Evolutionary conservation across 2,888 invertebrate species (phyloP).

Genomic region (Notodonta dromedarius): DNA sequence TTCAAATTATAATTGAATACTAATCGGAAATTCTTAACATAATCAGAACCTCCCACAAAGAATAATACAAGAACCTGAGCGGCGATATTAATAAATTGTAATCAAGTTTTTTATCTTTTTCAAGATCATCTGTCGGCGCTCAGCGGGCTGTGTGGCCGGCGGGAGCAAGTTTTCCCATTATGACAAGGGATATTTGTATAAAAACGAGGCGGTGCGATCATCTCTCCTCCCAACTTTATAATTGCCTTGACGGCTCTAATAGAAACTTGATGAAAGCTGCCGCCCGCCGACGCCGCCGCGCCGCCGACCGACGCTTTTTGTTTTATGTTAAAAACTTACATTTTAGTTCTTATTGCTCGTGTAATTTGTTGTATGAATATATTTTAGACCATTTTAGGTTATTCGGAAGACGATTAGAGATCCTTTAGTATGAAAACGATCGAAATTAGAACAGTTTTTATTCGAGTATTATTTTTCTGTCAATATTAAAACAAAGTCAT

Average conservation of each 20-base stretch:
- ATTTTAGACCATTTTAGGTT: slow-evolving; percentile 23
- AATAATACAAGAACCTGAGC: slow-evolving; percentile 17
- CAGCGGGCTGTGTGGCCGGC: slow-evolving; percentile 49
- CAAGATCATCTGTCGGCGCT: slow-evolving; percentile 71
- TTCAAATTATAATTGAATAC: background rate
- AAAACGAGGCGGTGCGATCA: slow-evolving; percentile 68
- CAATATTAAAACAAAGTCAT: too few relatives aligned
- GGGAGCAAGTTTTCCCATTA: slow-evolving; percentile 80
- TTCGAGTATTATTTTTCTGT: too few relatives aligned
- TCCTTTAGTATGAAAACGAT: too few relatives aligned
- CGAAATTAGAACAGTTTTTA: too few relatives aligned
- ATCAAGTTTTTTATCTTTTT: slow-evolving; percentile 59
- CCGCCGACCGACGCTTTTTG: slow-evolving; percentile 61
- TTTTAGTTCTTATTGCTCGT: slow-evolving; percentile 61
- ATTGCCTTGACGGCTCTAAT: slow-evolving; percentile 80
- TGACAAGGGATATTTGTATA: slow-evolving; percentile 76
- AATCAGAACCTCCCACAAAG: slow-evolving; percentile 6
- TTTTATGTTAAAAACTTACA: slow-evolving; percentile 67
- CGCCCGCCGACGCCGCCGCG: slow-evolving; percentile 42
- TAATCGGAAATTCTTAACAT: background rate
- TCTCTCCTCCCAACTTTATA: slow-evolving; percentile 73
- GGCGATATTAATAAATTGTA: slow-evolving; percentile 53
- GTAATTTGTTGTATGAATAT: slow-evolving; percentile 50
- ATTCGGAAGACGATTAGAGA: background rate
- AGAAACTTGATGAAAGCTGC: slow-evolving; percentile 81